Evolutionary conservation across 30 jellyfish, hydroid and myxozoan genomes (phyloP).

Genomic region (Calvadosia cruxmelitensis): DNA sequence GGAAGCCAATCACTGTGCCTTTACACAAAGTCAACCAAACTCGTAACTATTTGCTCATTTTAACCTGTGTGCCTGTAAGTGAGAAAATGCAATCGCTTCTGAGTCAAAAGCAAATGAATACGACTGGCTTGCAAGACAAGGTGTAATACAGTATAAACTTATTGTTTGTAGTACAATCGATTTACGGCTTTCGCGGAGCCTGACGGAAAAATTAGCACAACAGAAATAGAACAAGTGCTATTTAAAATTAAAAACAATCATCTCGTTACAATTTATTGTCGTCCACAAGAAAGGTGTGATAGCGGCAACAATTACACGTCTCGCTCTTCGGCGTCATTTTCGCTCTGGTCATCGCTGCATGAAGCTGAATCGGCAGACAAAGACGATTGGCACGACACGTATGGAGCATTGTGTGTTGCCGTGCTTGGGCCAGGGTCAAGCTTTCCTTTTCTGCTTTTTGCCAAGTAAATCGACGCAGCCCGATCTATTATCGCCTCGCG

Average conservation of each 20-base stretch:
- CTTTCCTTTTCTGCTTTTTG: constrained; percentile 18
- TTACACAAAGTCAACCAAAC: too few relatives aligned
- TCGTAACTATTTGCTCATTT: too few relatives aligned
- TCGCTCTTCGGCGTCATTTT: too few relatives aligned
- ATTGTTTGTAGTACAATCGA: neutral
- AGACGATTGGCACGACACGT: neutral
- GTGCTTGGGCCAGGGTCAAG: neutral
- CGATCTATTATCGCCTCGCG: constrained; percentile 1
- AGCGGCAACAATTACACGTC: too few relatives aligned
- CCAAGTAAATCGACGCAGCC: constrained; percentile 1
- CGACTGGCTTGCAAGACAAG: neutral
- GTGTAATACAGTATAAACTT: neutral
- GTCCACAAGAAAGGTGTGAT: too few relatives aligned
- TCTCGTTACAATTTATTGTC: too few relatives aligned
- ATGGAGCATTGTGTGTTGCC: constrained; percentile 8
- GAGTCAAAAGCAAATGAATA: neutral
- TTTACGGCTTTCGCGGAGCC: neutral
- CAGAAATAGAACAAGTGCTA: neutral
- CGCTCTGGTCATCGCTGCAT: neutral
- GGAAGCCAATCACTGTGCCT: too few relatives aligned
- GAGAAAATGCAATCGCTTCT: too few relatives aligned
- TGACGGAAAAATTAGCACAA: too few relatives aligned
- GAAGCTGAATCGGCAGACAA: neutral
- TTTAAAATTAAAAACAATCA: too few relatives aligned
- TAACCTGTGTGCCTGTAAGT: neutral